A percentile compares a stretch with the other conserved stretches of the same genome.
These are phyloP conservation scores for Drosophila seguyi DNA, from an alignment of 1,140 invertebrate species.

Conservation along the genomic window DNA sequence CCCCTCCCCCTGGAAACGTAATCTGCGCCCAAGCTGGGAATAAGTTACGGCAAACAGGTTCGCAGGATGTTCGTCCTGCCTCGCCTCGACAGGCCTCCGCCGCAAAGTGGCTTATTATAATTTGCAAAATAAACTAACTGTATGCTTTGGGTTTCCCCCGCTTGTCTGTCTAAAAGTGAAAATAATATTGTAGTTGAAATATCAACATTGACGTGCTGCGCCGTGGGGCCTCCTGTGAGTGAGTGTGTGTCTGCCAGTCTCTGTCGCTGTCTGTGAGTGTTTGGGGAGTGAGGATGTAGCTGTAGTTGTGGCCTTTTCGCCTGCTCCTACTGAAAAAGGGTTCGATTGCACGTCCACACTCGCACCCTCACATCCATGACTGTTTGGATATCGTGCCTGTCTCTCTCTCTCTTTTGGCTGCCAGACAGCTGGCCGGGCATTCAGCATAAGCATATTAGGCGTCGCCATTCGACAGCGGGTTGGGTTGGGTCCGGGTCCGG, in stretches of 20 bases:
- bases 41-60: slow-evolving; percentile 27
- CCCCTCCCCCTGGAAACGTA: too few species aligned
- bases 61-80: neutral
- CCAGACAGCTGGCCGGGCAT: slow-evolving; percentile 28
- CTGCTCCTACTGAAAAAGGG: slow-evolving; percentile 48
- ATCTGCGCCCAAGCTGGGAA: slow-evolving; percentile 3
- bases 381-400: slow-evolving; percentile 31
- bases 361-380: slow-evolving; percentile 1
- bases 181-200: slow-evolving; percentile 75
- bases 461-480: slow-evolving; percentile 21
- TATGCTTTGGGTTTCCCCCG: slow-evolving; percentile 32
- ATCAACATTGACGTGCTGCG: slow-evolving; percentile 59
- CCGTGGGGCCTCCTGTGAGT: slow-evolving; percentile 4
- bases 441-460: slow-evolving; percentile 75
- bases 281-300: too few species aligned
- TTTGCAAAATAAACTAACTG: slow-evolving; percentile 73
- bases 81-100: slow-evolving; percentile 11
- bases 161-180: slow-evolving; percentile 57
- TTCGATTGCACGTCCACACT: slow-evolving; percentile 46
- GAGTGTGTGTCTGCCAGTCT: slow-evolving; percentile 8
- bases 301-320: neutral
- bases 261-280: neutral
- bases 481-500: neutral
- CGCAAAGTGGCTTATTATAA: slow-evolving; percentile 74
- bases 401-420: slow-evolving; percentile 31